phyloP scores from a whole-genome alignment of 2,113 vertebrate genomes.

The Nicator chloris region DNA sequence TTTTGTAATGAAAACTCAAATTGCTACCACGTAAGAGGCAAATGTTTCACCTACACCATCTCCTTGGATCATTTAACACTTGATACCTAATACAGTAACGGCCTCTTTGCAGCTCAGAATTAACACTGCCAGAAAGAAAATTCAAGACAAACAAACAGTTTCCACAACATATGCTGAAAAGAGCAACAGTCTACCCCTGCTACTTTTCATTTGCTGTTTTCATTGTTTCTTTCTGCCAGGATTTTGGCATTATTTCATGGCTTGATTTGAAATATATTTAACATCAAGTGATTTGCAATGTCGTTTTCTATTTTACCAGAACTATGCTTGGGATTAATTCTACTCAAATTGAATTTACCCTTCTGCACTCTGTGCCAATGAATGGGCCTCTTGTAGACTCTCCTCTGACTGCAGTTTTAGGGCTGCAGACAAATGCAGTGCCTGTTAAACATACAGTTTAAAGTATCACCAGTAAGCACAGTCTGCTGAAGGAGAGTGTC shows the following conservation, averaged over 20 bases:
- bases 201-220: constrained; percentile 41
- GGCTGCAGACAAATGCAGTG: neutral
- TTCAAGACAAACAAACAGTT: constrained; percentile 30
- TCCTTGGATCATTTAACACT: neutral
- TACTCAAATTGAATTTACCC: constrained; percentile 16
- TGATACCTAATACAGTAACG: neutral
- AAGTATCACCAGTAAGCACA: neutral
- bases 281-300: constrained; percentile 36
- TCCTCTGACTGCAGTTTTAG: neutral
- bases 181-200: constrained; percentile 23
- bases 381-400: neutral
- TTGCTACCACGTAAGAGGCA: neutral
- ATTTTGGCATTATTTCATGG: constrained; percentile 44
- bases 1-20: neutral
- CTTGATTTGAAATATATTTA: constrained; percentile 44
- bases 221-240: constrained; percentile 49
- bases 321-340: constrained; percentile 19
- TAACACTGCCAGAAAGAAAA: constrained; percentile 24
- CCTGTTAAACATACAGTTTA: neutral
- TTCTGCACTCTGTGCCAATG: neutral
- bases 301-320: constrained; percentile 46
- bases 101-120: neutral
- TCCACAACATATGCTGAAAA: constrained; percentile 30
- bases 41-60: neutral
- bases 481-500: neutral